Percentiles rank a stretch among this genome's conserved stretches.
phyloP scores from a whole-genome alignment of 2,113 vertebrate species.

The Gobius niger region DNA sequence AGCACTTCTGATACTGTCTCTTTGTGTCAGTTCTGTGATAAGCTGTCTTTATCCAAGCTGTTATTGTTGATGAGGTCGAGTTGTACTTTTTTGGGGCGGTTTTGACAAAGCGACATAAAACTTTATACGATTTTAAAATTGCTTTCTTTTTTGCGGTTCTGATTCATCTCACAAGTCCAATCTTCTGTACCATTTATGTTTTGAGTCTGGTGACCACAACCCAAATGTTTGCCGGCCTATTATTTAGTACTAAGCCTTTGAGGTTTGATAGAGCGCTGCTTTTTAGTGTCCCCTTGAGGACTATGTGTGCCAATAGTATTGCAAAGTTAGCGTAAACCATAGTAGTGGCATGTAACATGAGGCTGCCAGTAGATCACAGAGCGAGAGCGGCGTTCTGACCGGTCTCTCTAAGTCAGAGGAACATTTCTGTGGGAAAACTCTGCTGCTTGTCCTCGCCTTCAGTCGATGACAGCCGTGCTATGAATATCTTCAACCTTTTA shows the following conservation, averaged over 20 bases:
- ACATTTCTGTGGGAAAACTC: constrained; percentile 54
- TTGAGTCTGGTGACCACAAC: constrained; percentile 8
- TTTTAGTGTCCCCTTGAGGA: constrained; percentile 7
- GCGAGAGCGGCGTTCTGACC: constrained; percentile 29
- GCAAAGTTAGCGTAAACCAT: constrained; percentile 11
- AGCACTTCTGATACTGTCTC: too few species aligned
- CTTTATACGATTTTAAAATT: too few species aligned
- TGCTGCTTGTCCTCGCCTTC: constrained; percentile 34
- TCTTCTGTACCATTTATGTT: constrained; percentile 8
- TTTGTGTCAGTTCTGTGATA: too few species aligned
- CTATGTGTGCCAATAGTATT: background rate
- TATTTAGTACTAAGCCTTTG: constrained; percentile 7
- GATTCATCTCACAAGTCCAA: constrained; percentile 19
- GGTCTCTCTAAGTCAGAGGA: constrained; percentile 50
- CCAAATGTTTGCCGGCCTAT: constrained; percentile 27
- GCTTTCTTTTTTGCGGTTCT: background rate
- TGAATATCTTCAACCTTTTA: constrained; percentile 49
- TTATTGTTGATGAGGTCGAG: too few species aligned
- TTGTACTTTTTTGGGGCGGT: background rate
- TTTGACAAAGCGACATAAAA: background rate
- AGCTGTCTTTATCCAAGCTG: background rate
- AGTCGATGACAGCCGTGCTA: constrained; percentile 38
- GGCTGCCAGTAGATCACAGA: constrained; percentile 31
- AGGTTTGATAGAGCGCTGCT: background rate
- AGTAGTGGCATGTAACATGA: constrained; percentile 25